Percentiles rank a stretch among this genome's conserved stretches.
Conservation (phyloP, 2,888 invertebrate genomes). For the Lithodes maja region DNA sequence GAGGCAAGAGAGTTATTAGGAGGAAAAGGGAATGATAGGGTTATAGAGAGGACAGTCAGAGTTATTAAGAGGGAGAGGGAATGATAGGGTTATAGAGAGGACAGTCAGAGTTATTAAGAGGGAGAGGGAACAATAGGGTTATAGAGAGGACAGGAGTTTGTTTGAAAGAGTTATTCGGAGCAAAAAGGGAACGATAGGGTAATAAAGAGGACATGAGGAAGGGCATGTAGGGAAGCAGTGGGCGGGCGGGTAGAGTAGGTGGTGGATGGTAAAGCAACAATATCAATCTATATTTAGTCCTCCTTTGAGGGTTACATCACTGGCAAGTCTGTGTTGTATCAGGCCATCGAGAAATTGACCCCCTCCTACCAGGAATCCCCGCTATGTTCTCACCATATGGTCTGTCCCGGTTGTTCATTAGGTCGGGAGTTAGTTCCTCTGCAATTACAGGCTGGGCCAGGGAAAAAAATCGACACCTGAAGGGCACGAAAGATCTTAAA, state of each 20-base stretch:
- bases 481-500: too few relatives aligned
- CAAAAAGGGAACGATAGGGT: neutral
- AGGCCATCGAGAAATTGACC: too few relatives aligned
- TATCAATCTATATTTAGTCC: constrained; percentile 21
- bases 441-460: neutral
- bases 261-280: neutral
- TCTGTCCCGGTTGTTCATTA: neutral
- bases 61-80: too few relatives aligned
- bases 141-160: too few relatives aligned
- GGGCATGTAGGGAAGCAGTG: too few relatives aligned
- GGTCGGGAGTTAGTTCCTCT: neutral
- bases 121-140: too few relatives aligned
- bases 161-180: too few relatives aligned
- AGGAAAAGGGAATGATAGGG: too few relatives aligned
- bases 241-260: constrained; percentile 7
- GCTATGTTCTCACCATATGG: neutral
- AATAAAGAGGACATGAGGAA: neutral
- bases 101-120: too few relatives aligned
- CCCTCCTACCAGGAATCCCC: neutral
- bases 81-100: too few relatives aligned
- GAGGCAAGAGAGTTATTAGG: too few relatives aligned
- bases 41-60: too few relatives aligned
- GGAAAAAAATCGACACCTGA: neutral
- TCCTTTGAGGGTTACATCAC: constrained; percentile 20
- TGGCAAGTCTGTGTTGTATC: neutral